Conservation (phyloP, 2,797 vertebrate species). For the Neosilurus mollespiculum region DNA sequence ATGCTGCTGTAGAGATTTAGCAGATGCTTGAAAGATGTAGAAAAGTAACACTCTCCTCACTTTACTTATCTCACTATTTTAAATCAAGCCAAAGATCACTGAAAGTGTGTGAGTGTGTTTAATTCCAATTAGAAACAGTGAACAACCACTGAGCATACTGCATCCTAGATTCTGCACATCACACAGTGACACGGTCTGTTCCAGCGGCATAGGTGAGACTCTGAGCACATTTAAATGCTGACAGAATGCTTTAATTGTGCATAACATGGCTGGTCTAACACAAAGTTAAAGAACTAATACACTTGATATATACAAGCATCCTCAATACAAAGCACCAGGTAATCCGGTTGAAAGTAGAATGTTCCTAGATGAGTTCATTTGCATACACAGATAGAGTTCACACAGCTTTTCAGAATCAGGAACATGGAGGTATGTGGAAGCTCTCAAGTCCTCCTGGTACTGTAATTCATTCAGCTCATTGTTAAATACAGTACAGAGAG, state of each 20-base stretch:
- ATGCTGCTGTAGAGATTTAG: not conserved
- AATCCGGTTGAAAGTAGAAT: not conserved
- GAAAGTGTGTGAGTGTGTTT: not conserved
- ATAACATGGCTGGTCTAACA: no score
- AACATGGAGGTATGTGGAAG: not conserved
- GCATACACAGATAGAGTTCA: not conserved
- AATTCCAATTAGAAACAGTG: not conserved
- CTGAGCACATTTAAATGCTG: conserved; percentile 2
- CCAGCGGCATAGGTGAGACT: conserved; percentile 3
- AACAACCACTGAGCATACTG: conserved; percentile 2
- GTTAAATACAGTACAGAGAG: not conserved
- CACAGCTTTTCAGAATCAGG: not conserved
- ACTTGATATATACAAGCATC: not conserved
- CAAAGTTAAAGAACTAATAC: not conserved
- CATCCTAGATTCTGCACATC: conserved; percentile 29
- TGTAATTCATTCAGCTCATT: not conserved
- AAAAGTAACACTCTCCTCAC: not conserved
- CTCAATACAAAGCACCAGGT: not conserved
- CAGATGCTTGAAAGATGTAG: conserved; percentile 8
- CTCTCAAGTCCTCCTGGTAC: not conserved
- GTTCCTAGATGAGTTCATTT: not conserved
- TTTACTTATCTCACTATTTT: conserved; percentile 16
- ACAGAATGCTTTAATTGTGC: conserved; percentile 31
- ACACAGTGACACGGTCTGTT: conserved; percentile 29
- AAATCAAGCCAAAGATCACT: no score